Conservation (phyloP, 2,113 vertebrate species). For the Tachuris rubrigastra region DNA sequence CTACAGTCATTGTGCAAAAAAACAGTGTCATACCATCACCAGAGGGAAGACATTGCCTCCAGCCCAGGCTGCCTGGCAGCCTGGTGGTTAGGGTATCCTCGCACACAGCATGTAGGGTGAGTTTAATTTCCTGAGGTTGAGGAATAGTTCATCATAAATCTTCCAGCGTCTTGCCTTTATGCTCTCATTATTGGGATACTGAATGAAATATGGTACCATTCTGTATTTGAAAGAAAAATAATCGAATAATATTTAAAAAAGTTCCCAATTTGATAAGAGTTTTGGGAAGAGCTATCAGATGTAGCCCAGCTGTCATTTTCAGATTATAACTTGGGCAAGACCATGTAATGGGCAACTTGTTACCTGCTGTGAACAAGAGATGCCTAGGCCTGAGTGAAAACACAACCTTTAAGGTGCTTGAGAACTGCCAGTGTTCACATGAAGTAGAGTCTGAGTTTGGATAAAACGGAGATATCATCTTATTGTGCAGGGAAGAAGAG, state of each 20-base stretch:
- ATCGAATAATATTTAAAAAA: not conserved
- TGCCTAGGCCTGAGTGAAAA: not conserved
- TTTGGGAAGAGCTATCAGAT: not conserved
- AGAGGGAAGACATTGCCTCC: not conserved
- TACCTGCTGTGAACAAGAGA: not conserved
- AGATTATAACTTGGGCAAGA: not conserved
- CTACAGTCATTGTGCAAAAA: not conserved
- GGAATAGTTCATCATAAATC: not conserved
- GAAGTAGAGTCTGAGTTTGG: not conserved
- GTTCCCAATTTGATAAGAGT: not conserved
- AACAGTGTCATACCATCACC: not conserved
- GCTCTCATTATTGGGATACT: not conserved
- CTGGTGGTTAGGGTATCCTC: not conserved
- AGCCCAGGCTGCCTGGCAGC: not conserved
- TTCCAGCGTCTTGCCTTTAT: not conserved
- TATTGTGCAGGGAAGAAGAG: not conserved
- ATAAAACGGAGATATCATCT: not conserved
- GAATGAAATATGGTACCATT: not conserved
- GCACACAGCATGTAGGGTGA: fast-evolving
- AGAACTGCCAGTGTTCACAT: not conserved
- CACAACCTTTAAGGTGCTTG: not conserved
- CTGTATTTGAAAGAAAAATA: not conserved
- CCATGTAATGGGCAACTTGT: not conserved
- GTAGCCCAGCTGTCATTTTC: not conserved
- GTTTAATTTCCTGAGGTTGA: not conserved